Evolutionary conservation across 1,140 invertebrate genomes (phyloP).

Genomic region (Muscidifurax raptorellus): DNA sequence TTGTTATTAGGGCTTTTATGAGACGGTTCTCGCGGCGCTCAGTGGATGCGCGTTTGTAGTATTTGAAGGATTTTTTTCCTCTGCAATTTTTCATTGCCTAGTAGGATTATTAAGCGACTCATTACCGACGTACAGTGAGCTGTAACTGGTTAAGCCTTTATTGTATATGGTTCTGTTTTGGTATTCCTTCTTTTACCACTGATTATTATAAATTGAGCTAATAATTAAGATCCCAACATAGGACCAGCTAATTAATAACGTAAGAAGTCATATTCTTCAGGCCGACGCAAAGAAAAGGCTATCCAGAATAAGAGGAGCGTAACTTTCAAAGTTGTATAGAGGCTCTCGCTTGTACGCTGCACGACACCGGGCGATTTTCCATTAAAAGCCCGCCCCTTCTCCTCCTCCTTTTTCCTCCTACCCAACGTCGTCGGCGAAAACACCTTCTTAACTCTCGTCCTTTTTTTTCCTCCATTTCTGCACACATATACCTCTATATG

Average conservation of each 20-base stretch:
- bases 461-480: background rate
- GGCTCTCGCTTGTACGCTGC: background rate
- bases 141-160: too few relatives aligned
- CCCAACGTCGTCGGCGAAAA: background rate
- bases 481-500: background rate
- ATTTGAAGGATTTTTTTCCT: too few relatives aligned
- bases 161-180: too few relatives aligned
- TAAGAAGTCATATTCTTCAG: background rate
- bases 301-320: background rate
- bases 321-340: constrained; percentile 2
- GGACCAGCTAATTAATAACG: background rate
- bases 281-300: background rate
- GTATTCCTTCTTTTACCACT: too few relatives aligned
- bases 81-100: too few relatives aligned
- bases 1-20: background rate
- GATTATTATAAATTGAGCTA: too few relatives aligned
- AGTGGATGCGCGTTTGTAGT: too few relatives aligned
- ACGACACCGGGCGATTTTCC: background rate
- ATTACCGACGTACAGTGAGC: too few relatives aligned
- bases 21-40: too few relatives aligned
- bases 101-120: too few relatives aligned
- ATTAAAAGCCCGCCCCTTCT: background rate
- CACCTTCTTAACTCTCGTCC: background rate
- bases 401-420: background rate
- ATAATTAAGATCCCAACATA: background rate